Evolutionary conservation across 2,888 invertebrate genomes (phyloP).

Genomic region (Brenthis daphne): DNA sequence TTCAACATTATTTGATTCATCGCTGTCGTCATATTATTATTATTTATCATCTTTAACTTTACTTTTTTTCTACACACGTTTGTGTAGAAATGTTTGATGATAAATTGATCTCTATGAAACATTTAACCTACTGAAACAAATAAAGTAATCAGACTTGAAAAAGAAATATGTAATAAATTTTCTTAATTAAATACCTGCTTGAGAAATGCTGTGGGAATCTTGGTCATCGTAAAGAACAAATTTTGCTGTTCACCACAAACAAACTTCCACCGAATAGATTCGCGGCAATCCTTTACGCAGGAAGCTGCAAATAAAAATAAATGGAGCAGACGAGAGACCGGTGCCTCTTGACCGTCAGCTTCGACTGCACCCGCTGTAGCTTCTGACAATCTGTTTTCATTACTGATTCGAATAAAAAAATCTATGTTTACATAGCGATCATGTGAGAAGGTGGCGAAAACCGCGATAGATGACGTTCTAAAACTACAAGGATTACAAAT

Average conservation of each 20-base stretch:
- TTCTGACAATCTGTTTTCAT: conserved; percentile 49
- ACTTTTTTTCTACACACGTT: no score
- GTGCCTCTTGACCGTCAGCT: conserved; percentile 45
- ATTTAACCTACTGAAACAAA: background rate
- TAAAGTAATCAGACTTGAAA: background rate
- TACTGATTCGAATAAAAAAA: conserved; percentile 42
- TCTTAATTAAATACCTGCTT: conserved; percentile 57
- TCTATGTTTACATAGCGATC: conserved; percentile 40
- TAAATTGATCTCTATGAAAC: no score
- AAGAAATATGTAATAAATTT: background rate
- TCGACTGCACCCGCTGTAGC: conserved; percentile 49
- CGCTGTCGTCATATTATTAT: no score
- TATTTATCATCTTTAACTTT: no score
- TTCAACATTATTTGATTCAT: no score
- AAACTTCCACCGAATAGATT: background rate
- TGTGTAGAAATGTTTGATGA: no score
- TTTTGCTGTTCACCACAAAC: conserved; percentile 17
- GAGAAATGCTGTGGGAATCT: conserved; percentile 60
- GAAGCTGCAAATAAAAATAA: conserved; percentile 29
- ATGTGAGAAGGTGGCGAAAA: conserved; percentile 52
- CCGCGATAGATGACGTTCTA: conserved; percentile 30
- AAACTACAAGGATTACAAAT: conserved; percentile 29
- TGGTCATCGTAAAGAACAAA: conserved; percentile 46
- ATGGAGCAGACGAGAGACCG: conserved; percentile 43
- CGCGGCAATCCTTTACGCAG: conserved; percentile 4